Percentiles rank a stretch among this genome's conserved stretches.
These are phyloP conservation scores for Heliconius melpomene DNA, from an alignment of 1,140 invertebrate species.

Conservation along the genomic window DNA sequence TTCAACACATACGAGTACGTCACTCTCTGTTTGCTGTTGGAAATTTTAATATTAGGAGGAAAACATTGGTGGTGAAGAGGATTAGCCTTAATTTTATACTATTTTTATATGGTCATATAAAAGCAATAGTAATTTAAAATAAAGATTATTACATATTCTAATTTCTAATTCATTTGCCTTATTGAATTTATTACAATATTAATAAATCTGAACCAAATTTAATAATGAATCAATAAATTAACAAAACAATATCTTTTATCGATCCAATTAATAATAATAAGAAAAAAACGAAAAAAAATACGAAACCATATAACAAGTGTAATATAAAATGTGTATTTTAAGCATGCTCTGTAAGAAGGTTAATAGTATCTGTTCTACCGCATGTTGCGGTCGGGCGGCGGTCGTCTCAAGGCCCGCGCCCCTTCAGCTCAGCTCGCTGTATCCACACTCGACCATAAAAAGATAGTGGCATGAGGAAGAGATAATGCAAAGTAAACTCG, in stretches of 20 bases:
- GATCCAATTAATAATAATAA: too few species aligned
- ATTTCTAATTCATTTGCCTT: too few species aligned
- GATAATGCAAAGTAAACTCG: conserved; percentile 14
- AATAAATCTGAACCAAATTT: background rate
- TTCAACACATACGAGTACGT: conserved; percentile 48
- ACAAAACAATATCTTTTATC: too few species aligned
- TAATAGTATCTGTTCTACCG: conserved; percentile 30
- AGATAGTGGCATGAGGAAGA: conserved; percentile 33
- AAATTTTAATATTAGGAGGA: background rate
- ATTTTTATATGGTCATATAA: background rate
- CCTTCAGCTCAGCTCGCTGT: conserved; percentile 31
- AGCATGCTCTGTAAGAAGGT: conserved; percentile 33
- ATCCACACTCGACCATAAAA: conserved; percentile 30
- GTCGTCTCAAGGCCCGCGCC: conserved; percentile 39
- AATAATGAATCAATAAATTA: too few species aligned
- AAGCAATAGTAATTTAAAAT: background rate
- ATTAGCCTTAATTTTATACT: background rate
- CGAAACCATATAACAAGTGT: background rate
- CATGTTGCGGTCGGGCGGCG: conserved; percentile 38
- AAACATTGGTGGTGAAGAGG: background rate
- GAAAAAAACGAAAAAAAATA: too few species aligned
- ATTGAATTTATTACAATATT: too few species aligned
- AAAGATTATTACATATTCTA: too few species aligned
- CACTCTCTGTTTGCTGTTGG: background rate
- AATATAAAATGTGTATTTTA: background rate